Evolutionary conservation across 2,113 vertebrate genomes (phyloP), one percentile per base, ranked within the genome.

Genomic region (Oriolus oriolus): DNA sequence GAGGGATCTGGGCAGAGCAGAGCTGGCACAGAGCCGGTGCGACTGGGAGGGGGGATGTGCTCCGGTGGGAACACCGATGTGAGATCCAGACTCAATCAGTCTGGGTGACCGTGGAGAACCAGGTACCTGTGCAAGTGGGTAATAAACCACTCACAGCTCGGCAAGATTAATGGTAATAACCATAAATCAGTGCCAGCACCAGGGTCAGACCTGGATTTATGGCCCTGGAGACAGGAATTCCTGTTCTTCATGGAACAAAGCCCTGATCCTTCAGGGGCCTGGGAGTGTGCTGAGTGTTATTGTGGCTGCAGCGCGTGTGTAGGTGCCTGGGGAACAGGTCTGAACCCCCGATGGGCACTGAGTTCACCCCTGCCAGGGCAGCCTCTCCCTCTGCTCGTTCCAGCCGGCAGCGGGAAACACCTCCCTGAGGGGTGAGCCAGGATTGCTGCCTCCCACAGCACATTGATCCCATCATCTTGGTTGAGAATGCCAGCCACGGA

Each of bases 161-260:
- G 92, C 92, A 77, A 93, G 96, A 94, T 94, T 88, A 92, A 96
- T 94, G 91, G 92, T 28, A 93, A 95, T 91, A 85, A 88, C 87
- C 50, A 54, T 90, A 95, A 96, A 96, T 95, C 95, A 93, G 90
- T 0, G 22, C 66, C 13, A 63, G 87, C 80, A 93, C 77, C 73
- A 24, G 84, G 93, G 93, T 86, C 94, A 89, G 91, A 68, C 3
- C 54, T 39, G 93, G 54, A 95, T 97, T 95, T 95, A 95, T 44
- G 71, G 87, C 95, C 95, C 93, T 8, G 85, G 93, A 96, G 95
- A 85, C 94, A 94, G 93, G 93, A 95, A 93, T 96, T 96, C 95
- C 87, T 94, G 74, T 88, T 96, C 94, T 96, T 87, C 70, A 65
- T 37, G 93, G 95, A 96, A 94, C 92, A 95, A 96, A 96, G 75